These are phyloP conservation scores for Zophobas atratus DNA, from an alignment of 1,140 invertebrate species.

Conservation along the genomic window DNA sequence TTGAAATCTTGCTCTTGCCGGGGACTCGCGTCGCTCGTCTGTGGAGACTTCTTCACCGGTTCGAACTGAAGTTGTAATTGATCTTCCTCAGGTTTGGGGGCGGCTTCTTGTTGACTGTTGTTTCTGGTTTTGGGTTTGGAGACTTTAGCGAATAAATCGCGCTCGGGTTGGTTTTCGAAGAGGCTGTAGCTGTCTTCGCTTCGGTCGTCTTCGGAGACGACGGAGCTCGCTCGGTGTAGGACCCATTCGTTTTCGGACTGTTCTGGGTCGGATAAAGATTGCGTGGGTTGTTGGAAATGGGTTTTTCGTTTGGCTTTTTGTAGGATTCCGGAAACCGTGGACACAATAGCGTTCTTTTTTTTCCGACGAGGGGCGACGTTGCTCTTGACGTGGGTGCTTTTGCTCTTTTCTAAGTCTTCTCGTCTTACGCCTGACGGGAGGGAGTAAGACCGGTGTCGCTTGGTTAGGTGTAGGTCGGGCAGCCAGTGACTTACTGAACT, in stretches of 20 bases:
- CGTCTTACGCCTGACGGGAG: constrained; percentile 80
- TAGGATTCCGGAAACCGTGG: constrained; percentile 84
- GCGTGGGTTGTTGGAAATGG: constrained; percentile 68
- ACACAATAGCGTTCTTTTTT: constrained; percentile 84
- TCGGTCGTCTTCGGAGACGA: constrained; percentile 79
- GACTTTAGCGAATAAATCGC: constrained; percentile 77
- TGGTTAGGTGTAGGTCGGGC: constrained; percentile 84
- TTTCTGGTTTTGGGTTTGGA: constrained; percentile 71
- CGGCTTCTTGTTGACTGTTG: constrained; percentile 55
- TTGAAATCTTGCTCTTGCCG: constrained; percentile 69
- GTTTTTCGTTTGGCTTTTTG: constrained; percentile 83
- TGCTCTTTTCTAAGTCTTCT: constrained; percentile 73
- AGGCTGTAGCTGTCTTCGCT: constrained; percentile 82
- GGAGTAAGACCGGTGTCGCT: constrained; percentile 85
- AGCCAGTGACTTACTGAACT: constrained; percentile 85
- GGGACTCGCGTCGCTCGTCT: constrained; percentile 56
- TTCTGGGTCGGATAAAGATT: constrained; percentile 83
- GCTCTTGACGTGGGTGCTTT: constrained; percentile 66
- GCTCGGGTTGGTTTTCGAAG: constrained; percentile 75
- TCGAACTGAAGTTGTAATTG: constrained; percentile 66
- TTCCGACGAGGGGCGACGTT: constrained; percentile 74
- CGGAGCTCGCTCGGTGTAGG: constrained; percentile 72
- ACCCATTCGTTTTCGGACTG: constrained; percentile 85
- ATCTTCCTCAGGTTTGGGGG: constrained; percentile 58
- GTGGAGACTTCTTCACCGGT: constrained; percentile 56